Conservation (phyloP, 2,888 invertebrate species). For the Fissipunctia ypsillon region DNA sequence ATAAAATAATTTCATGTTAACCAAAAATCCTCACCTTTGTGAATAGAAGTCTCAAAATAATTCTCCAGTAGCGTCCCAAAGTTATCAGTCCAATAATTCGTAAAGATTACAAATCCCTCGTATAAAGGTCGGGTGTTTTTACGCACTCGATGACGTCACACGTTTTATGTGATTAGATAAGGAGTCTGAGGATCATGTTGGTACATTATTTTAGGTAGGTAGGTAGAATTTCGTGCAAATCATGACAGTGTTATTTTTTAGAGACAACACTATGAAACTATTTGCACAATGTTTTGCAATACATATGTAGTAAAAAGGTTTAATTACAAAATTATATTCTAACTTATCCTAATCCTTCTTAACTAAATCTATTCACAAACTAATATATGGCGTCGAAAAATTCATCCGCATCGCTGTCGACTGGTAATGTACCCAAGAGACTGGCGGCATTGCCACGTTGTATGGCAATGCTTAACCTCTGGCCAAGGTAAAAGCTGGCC, state of each 20-base stretch:
- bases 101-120: slow-evolving; percentile 66
- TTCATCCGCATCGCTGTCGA: too few relatives aligned
- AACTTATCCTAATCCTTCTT: too few relatives aligned
- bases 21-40: slow-evolving; percentile 10
- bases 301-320: too few relatives aligned
- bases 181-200: slow-evolving; percentile 42
- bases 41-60: slow-evolving; percentile 46
- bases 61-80: slow-evolving; percentile 48
- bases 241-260: slow-evolving; percentile 21
- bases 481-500: too few relatives aligned
- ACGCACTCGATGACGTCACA: slow-evolving; percentile 58
- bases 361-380: too few relatives aligned
- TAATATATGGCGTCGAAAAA: too few relatives aligned
- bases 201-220: slow-evolving; percentile 31
- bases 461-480: too few relatives aligned
- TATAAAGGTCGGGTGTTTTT: slow-evolving; percentile 54
- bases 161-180: slow-evolving; percentile 66
- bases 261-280: slow-evolving; percentile 5
- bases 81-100: slow-evolving; percentile 68
- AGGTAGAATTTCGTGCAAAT: slow-evolving; percentile 36
- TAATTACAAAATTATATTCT: too few relatives aligned
- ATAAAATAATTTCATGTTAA: background rate
- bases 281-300: slow-evolving; percentile 38
- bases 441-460: too few relatives aligned
- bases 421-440: too few relatives aligned